Evolutionary conservation across 1,140 invertebrate genomes (phyloP), one percentile per base, ranked within the genome.

Genomic region (Nylanderia fulva): DNA sequence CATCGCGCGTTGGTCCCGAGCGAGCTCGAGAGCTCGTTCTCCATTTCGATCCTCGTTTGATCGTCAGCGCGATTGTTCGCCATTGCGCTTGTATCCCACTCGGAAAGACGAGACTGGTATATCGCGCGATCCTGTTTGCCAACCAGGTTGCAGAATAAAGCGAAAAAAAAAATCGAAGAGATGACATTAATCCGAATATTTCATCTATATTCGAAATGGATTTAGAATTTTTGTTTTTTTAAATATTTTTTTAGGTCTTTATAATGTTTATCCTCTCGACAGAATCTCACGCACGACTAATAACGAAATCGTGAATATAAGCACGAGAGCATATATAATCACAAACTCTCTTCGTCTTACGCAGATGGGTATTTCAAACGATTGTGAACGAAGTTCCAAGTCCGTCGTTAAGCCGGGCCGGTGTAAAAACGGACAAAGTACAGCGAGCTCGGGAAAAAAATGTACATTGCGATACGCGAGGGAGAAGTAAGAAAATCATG

Each of bases 61-160:
- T 89, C 85, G 87, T 77, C 87, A 86, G 61, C 33, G 87, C 77
- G 77, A 88, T 85, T 88, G 75, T 80, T 71, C 63, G 68, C 39
- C 56, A 18, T 79, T 58, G 77, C 66, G 42, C 33, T 36, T 54
- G 75, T 21, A 54, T 33, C 36, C 52, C 52, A 13, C 48, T 60
- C 21, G 18, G 64, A 82, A 82, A 82, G 77, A 82, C n/a, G 77
- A 82, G 66, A 82, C 64, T 24, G 1, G 1, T 33, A 18, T 80
- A 80, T 80, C 64, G 77, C 36, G 48, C 48, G 36, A n/a, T 33
- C 27, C 42, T 42, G 52, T 61, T 13, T 15, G 21, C 11, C 48
- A 36, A 21, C 29, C 52, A 11, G 64, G 33, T 9, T 80, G 64
- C n/a, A n/a, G 48, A 80, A 42, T 42, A 13, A 45, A 42, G 63